Evolutionary conservation across 2,113 vertebrate species (phyloP).

Genomic region (Neodontobutis hainanensis): DNA sequence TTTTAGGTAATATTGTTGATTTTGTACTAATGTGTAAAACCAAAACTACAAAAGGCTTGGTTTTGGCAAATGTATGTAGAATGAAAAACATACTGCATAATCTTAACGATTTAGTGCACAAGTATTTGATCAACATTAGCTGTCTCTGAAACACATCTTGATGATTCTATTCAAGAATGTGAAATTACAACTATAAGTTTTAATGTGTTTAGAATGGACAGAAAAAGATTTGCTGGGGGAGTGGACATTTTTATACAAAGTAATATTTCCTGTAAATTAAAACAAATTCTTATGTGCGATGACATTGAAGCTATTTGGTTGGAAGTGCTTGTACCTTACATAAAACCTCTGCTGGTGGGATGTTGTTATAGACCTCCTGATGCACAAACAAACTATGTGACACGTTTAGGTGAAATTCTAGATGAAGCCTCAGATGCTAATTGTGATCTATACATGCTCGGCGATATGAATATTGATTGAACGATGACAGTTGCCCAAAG

Average conservation of each 20-base stretch:
- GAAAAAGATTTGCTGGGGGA: neutral
- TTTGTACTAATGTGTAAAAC: too few relatives aligned
- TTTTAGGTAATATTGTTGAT: too few relatives aligned
- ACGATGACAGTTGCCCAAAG: too few relatives aligned
- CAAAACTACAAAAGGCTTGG: neutral
- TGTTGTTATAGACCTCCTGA: constrained; percentile 2
- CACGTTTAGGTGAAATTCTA: too few relatives aligned
- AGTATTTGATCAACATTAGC: neutral
- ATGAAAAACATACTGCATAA: neutral
- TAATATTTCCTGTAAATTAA: neutral
- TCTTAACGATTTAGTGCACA: too few relatives aligned
- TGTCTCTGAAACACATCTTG: neutral
- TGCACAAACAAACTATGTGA: neutral
- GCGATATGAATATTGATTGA: too few relatives aligned
- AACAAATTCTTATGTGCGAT: neutral
- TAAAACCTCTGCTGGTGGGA: neutral
- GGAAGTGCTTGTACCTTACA: neutral
- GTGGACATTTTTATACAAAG: neutral
- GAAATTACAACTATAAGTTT: neutral
- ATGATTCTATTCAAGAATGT: neutral
- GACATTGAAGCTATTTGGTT: neutral
- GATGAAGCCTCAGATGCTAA: too few relatives aligned
- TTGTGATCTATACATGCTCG: too few relatives aligned
- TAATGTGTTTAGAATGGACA: neutral
- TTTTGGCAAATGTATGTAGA: neutral